Base-by-base conservation (phyloP, 1,140 invertebrate genomes). In the Drosophila baimaii region DNA sequence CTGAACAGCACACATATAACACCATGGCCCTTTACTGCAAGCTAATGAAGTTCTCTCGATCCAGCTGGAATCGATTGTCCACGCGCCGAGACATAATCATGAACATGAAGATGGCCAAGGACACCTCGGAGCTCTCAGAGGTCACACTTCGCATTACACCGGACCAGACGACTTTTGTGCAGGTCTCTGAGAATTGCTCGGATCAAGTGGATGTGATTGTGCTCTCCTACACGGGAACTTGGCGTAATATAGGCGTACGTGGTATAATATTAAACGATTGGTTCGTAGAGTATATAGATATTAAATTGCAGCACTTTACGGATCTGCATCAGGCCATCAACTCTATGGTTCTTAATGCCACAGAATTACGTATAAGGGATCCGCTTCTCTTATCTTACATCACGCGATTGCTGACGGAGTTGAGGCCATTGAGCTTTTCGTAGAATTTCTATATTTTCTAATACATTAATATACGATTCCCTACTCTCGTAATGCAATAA, bases 201-300 rank as follows among this genome's bases (percentile, higher is more conserved):
- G 79, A 91, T 58, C 29, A 91, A 35, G 58, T 89, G 0, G 33
- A 91, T 49, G 31, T 74, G 2, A 69, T 91, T 10, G 74, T 69
- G n/a, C 33, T 91, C 3, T 49, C 73, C 4, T 91, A 82, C 35
- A 63, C 31, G n/a, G 35, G 55, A 2, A 91, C 90, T 0, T 91
- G 90, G 90, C 70, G 90, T 3, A 91, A 91, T 31, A 71, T 91
- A 41, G 33, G 37, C 19, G 90, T 91, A 61, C 80, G 81, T 76
- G 2, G 0, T 3, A 6, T 15, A 0, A 2, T 5, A 13, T 35
- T 0, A 15, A 23, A 15, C 29, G 3, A 15, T 19, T 9, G 13
- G 8, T 0, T 5, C 17, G 5, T 9, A 23, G 19, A 8, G 17
- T 33, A 25, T n/a, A 8, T n/a, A 21, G 25, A 5, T 10, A 17